These are phyloP conservation scores for Philopedon plagiatum DNA, from an alignment of 2,888 invertebrate genomes.

Conservation along the genomic window DNA sequence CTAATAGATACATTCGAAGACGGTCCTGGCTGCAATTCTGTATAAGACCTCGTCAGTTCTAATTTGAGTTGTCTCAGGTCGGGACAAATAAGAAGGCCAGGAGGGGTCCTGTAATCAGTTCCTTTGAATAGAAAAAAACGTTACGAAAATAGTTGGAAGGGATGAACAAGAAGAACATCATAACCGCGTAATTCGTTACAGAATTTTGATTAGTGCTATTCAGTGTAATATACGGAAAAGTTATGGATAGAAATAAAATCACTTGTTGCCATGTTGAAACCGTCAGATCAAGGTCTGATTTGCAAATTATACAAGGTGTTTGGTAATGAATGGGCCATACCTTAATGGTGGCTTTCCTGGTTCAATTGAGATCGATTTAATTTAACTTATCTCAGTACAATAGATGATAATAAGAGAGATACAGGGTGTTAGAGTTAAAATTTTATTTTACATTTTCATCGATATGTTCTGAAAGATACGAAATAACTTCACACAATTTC, in stretches of 20 bases:
- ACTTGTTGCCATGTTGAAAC: neutral
- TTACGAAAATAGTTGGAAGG: neutral
- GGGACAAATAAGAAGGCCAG: neutral
- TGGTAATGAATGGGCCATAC: too few relatives aligned
- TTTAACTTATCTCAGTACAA: too few relatives aligned
- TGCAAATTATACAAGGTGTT: too few relatives aligned
- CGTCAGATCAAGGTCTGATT: too few relatives aligned
- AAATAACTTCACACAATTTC: too few relatives aligned
- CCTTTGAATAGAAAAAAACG: neutral
- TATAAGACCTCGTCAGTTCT: neutral
- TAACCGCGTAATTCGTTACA: neutral
- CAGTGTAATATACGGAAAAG: neutral
- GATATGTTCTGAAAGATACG: too few relatives aligned
- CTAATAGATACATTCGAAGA: too few relatives aligned
- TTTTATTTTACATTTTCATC: too few relatives aligned
- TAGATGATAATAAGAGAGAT: too few relatives aligned
- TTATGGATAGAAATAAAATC: neutral
- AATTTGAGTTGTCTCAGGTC: constrained; percentile 1
- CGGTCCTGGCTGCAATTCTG: neutral
- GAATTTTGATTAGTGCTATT: neutral
- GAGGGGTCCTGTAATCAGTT: neutral
- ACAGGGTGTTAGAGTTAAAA: too few relatives aligned
- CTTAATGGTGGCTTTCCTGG: too few relatives aligned
- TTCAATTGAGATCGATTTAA: too few relatives aligned
- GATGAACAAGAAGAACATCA: neutral